A percentile compares a stretch with the other conserved stretches of the same genome.
phyloP scores from a whole-genome alignment of 2,888 invertebrate genomes.

The Trachelus stipa region DNA sequence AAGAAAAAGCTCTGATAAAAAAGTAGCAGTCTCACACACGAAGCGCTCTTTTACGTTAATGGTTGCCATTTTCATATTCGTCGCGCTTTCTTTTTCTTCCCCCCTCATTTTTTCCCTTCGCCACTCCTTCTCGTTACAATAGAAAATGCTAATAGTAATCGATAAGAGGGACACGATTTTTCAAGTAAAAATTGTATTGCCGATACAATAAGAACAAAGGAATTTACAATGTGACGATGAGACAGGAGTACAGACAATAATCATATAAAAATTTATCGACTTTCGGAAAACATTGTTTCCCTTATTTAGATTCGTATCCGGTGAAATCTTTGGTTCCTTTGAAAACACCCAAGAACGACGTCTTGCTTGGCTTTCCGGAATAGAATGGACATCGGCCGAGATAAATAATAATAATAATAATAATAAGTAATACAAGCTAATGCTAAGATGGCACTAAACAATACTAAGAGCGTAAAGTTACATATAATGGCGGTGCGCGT shows the following conservation, averaged over 20 bases:
- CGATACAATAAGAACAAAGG: not conserved
- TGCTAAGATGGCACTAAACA: constrained; percentile 22
- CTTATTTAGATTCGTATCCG: not conserved
- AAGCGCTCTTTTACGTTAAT: constrained; percentile 20
- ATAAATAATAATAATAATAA: constrained; percentile 27
- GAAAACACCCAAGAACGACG: not conserved
- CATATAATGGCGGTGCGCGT: constrained; percentile 28
- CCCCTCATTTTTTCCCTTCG: not conserved
- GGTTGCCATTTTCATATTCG: constrained; percentile 9
- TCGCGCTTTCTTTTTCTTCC: not conserved
- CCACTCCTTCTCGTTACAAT: not conserved
- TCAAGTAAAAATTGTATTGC: not conserved
- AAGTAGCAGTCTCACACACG: constrained; percentile 14
- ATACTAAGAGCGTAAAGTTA: constrained; percentile 5
- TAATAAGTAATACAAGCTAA: constrained; percentile 13
- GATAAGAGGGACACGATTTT: not conserved
- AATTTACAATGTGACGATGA: not conserved
- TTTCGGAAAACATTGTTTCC: not conserved
- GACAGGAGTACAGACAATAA: not conserved
- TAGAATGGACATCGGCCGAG: constrained; percentile 19
- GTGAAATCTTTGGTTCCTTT: not conserved
- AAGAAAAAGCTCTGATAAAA: not conserved
- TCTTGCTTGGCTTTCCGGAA: not conserved
- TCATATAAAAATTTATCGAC: constrained; percentile 5
- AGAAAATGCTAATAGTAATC: not conserved